Evolutionary conservation across 2,797 vertebrate genomes (phyloP), one percentile per base, ranked within the genome.

Genomic region (Brachyalestes nurse): DNA sequence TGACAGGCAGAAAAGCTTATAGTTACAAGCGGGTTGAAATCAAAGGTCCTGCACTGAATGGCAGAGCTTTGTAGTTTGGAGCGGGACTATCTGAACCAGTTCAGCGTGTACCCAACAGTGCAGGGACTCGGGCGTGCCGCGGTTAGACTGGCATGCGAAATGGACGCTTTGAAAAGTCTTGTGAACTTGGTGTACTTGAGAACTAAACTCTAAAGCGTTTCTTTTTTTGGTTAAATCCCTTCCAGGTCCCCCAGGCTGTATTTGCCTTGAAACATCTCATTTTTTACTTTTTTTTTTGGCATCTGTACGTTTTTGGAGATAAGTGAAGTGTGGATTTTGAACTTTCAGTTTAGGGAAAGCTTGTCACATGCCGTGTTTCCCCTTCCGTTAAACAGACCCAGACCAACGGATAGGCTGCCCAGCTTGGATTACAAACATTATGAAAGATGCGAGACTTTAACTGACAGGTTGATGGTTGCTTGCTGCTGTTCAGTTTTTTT

Each of bases 1-100:
- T 88, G 86, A 90, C 86, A 53, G 87, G 71, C 85, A 86, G 78
- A 86, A 86, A 86, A 88, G 82, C 87, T 88, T 86, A 84, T 75
- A 86, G 75, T 89, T 85, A 57, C 73, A 74, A 72, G 71, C 70
- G 80, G 71, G 79, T 86, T 74, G 79, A 86, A 90, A 88, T 89
- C 82, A 88, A 84, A 84, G 42, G 16, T 84, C 78, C 77, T 69
- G 45, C 58, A 28, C 60, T 70, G 80, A 86, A 61, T 78, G 78
- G 71, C 69, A 67, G 10, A 5, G 45, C 53, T 76, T 73, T 83
- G 82, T 78, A 77, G 80, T 82, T 81, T 81, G 75, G 21, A 69
- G 62, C 61, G 58, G 71, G 34, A 57, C 49, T 49, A 25, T 69
- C 74, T 75, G 9, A 74, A 57, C 69, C 23, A 62, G 61, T 60